Base-by-base conservation (phyloP, 2,888 invertebrate species). In the Andrena bicolor region DNA sequence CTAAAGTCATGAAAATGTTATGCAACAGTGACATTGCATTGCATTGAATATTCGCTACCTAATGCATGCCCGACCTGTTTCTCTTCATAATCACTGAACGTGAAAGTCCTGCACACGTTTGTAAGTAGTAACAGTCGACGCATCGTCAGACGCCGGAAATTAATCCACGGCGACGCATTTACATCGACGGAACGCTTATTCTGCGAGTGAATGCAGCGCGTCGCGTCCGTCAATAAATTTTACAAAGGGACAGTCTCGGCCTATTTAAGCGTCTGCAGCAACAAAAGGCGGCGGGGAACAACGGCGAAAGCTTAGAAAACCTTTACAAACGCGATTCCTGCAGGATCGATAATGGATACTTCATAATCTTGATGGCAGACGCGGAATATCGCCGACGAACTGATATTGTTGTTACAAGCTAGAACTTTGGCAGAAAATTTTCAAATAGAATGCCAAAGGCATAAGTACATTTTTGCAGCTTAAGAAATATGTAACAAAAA, bases 121-220 rank as follows among this genome's bases (percentile, higher is more conserved):
- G 23, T 48, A 68, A 79, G 78, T 80, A 80, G 80, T 60, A 58
- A 60, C 51, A 20, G 51, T 65, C 60, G 48, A 60, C 65, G 80
- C 41, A 58, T 80, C 30, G 80, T 65, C 80, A 71, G 80, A 69
- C 79, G 51, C 80, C 80, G 80, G 80, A 80, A 80, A 80, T 80
- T 80, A 80, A 80, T 80, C 64, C 69, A 30, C 23, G 28, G 69
- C 58, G 60, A 60, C 51, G 56, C 64, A 63, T 71, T 79, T 41
- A 23, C 65, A 65, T 65, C 51, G 70, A 28, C 23, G 80, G 49
- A 28, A 64, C 64, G 64, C 56, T 79, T 49, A 49, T 78, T 71
- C 70, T 32, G 41, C n/a, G 13, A 63, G 23, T 51, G 65, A 70
- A 80, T 70, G 35, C 49, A 23, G 28, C 10, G 35, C 51, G 56